Evolutionary conservation across 2,888 invertebrate genomes (phyloP).

Genomic region (Microplitis deprimator): DNA sequence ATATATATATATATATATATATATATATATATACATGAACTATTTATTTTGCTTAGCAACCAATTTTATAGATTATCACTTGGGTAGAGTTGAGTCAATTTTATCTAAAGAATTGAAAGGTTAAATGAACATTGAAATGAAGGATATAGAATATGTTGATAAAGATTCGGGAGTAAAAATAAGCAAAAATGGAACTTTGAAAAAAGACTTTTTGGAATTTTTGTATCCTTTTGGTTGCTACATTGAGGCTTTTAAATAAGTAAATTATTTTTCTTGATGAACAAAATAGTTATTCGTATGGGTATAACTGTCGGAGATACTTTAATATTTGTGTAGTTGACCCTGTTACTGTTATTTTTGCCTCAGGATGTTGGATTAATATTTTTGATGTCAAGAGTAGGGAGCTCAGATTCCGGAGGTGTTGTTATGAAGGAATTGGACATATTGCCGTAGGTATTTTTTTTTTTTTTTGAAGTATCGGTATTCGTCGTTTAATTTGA

Average conservation of each 20-base stretch:
- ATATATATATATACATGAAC: background rate
- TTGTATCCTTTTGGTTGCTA: conserved; percentile 76
- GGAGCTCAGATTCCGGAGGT: conserved; percentile 80
- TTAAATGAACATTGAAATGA: too few species aligned
- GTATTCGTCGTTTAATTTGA: too few species aligned
- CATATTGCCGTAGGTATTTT: conserved; percentile 79
- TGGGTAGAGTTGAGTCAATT: too few species aligned
- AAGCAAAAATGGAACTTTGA: conserved; percentile 74
- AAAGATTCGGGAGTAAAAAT: conserved; percentile 74
- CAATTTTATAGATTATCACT: too few species aligned
- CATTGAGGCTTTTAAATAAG: conserved; percentile 51
- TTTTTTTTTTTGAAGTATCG: conserved; percentile 58
- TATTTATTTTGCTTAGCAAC: background rate
- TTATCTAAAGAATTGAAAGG: conserved; percentile 51
- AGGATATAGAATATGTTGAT: conserved; percentile 65
- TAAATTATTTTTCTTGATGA: conserved; percentile 31
- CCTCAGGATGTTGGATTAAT: conserved; percentile 86
- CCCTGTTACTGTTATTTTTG: conserved; percentile 81
- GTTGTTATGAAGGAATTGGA: conserved; percentile 86
- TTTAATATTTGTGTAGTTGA: conserved; percentile 87
- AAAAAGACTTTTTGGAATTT: conserved; percentile 76
- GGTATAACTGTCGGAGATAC: conserved; percentile 86
- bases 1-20: too few species aligned
- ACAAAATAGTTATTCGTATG: conserved; percentile 82
- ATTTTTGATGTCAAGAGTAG: conserved; percentile 81